Evolutionary conservation across 2,797 vertebrate species (phyloP).

Genomic region (Apogon talboti): DNA sequence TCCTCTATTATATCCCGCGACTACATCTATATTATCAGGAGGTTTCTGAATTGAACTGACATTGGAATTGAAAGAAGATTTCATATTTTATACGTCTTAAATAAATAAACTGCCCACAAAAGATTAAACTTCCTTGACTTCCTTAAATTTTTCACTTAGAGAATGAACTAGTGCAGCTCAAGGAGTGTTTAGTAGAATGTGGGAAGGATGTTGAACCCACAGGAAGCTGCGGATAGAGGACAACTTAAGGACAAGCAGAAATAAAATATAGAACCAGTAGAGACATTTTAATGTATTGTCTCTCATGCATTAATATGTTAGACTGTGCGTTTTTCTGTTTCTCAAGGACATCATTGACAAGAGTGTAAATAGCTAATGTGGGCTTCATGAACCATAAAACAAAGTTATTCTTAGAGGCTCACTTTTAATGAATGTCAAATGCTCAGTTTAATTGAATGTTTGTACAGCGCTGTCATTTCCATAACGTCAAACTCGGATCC

Average conservation of each 20-base stretch:
- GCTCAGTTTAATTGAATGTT: slow-evolving; percentile 62
- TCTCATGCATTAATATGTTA: too few relatives aligned
- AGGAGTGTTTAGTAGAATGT: neutral
- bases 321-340: neutral
- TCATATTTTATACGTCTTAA: slow-evolving; percentile 46
- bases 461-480: slow-evolving; percentile 51
- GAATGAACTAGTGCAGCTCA: neutral
- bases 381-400: slow-evolving; percentile 38
- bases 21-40: slow-evolving; percentile 42
- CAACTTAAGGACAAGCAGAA: too few relatives aligned
- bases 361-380: slow-evolving; percentile 38
- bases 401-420: slow-evolving; percentile 60
- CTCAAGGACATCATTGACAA: slow-evolving; percentile 44
- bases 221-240: too few relatives aligned
- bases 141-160: neutral
- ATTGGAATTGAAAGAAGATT: slow-evolving; percentile 26
- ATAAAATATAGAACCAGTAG: too few relatives aligned
- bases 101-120: slow-evolving; percentile 47
- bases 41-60: slow-evolving; percentile 35
- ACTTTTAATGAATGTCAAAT: slow-evolving; percentile 67
- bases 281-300: too few relatives aligned
- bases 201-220: slow-evolving; percentile 3
- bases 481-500: slow-evolving; percentile 28
- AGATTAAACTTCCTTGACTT: slow-evolving; percentile 7
- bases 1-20: too few relatives aligned